These are phyloP conservation scores for Cinclus mexicanus DNA, from an alignment of 2,113 vertebrate species.

Conservation along the genomic window DNA sequence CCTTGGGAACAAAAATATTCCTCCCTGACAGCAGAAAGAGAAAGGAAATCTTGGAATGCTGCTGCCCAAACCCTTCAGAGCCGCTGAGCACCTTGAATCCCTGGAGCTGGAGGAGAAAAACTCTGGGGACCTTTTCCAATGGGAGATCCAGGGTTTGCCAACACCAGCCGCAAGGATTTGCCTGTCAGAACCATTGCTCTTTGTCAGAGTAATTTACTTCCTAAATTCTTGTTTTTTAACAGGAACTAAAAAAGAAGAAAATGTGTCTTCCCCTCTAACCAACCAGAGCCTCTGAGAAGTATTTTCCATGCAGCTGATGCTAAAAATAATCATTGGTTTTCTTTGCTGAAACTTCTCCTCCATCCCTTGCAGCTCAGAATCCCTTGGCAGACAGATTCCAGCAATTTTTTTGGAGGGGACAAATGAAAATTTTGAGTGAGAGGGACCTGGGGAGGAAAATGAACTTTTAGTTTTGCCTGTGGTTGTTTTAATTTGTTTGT, in stretches of 20 bases:
- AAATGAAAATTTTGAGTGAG: background rate
- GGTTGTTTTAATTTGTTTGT: background rate
- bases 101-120: background rate
- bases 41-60: background rate
- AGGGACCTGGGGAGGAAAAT: background rate
- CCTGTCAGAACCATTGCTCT: background rate
- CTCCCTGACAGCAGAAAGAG: background rate
- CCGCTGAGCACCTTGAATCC: background rate
- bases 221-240: background rate
- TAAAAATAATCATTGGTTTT: background rate
- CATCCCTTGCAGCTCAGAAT: background rate
- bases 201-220: background rate
- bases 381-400: background rate
- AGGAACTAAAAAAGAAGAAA: conserved; percentile 22
- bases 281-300: background rate
- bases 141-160: background rate
- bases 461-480: background rate
- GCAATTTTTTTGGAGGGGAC: background rate
- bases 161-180: fast-evolving
- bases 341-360: background rate
- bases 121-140: background rate
- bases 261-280: background rate
- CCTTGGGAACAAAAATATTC: background rate
- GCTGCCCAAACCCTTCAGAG: background rate
- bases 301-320: background rate